Evolutionary conservation across 2,888 invertebrate species (phyloP).

Genomic region (Mesorhabditis spiculigera): DNA sequence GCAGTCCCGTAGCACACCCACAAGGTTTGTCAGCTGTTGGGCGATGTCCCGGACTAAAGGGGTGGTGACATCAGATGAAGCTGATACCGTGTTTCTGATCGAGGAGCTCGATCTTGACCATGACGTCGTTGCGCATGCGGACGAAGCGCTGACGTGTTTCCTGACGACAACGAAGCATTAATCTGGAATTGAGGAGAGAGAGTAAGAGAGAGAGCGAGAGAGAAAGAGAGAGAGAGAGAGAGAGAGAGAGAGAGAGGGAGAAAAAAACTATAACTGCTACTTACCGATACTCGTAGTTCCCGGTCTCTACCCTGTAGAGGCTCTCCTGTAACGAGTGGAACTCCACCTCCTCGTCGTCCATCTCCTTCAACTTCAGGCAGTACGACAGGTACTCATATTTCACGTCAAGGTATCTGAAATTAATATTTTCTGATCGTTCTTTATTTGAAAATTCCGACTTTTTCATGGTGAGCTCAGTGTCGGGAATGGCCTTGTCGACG

Average conservation of each 20-base stretch:
- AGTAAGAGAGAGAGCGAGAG: no score
- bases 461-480: conserved; percentile 90
- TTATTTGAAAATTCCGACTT: conserved; percentile 63
- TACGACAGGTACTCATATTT: conserved; percentile 99
- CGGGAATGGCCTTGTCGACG: conserved; percentile 89
- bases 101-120: conserved; percentile 91
- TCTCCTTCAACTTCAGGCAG: conserved; percentile 96
- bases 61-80: neutral
- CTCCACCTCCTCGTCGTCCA: conserved; percentile 82
- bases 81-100: conserved; percentile 84
- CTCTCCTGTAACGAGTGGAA: conserved; percentile 76
- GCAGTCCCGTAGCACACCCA: conserved; percentile 77
- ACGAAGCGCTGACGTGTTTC: conserved; percentile 77
- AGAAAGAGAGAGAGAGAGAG: no score
- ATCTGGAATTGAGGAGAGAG: conserved; percentile 63
- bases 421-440: neutral
- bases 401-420: conserved; percentile 78
- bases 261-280: neutral
- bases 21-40: conserved; percentile 71
- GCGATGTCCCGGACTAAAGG: conserved; percentile 81
- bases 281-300: conserved; percentile 93
- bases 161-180: conserved; percentile 90
- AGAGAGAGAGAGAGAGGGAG: no score
- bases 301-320: conserved; percentile 93
- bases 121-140: conserved; percentile 76